phyloP scores from a whole-genome alignment of 2,888 invertebrate genomes.

The Ametastegia equiseti region DNA sequence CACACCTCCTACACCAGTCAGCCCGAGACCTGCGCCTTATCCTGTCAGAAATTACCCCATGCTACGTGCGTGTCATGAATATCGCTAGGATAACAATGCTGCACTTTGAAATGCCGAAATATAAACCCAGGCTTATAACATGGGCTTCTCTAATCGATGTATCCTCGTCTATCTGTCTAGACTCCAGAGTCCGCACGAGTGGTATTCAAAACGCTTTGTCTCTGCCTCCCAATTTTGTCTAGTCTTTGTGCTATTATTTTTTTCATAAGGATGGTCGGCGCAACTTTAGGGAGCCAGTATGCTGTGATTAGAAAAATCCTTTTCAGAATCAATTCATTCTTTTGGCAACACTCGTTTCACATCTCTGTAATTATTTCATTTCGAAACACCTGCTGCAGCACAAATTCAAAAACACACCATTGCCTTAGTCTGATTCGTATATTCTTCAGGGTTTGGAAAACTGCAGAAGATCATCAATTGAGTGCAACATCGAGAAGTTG shows the following conservation, averaged over 20 bases:
- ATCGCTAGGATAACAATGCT: constrained; percentile 44
- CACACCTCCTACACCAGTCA: constrained; percentile 16
- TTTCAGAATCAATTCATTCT: too few relatives aligned
- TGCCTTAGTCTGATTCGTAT: too few relatives aligned
- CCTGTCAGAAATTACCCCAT: constrained; percentile 56
- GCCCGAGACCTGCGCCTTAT: constrained; percentile 41
- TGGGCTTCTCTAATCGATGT: constrained; percentile 15
- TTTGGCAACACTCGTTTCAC: too few relatives aligned
- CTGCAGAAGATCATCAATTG: too few relatives aligned
- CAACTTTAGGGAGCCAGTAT: too few relatives aligned
- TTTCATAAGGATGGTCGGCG: too few relatives aligned
- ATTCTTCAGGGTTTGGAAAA: too few relatives aligned
- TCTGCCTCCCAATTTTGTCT: neutral
- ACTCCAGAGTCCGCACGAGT: neutral
- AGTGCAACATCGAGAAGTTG: too few relatives aligned
- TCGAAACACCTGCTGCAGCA: too few relatives aligned
- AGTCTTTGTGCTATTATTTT: neutral
- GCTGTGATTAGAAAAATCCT: too few relatives aligned
- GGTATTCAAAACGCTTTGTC: neutral
- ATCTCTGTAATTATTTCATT: too few relatives aligned
- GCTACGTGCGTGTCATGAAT: constrained; percentile 55
- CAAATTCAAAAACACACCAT: too few relatives aligned
- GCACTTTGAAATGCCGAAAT: constrained; percentile 38
- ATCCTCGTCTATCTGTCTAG: constrained; percentile 23
- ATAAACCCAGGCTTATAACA: constrained; percentile 32